Percentiles rank a stretch among this genome's conserved stretches.
Evolutionary conservation across 2,113 vertebrate species (phyloP).

Genomic region (Pungitius pungitius): DNA sequence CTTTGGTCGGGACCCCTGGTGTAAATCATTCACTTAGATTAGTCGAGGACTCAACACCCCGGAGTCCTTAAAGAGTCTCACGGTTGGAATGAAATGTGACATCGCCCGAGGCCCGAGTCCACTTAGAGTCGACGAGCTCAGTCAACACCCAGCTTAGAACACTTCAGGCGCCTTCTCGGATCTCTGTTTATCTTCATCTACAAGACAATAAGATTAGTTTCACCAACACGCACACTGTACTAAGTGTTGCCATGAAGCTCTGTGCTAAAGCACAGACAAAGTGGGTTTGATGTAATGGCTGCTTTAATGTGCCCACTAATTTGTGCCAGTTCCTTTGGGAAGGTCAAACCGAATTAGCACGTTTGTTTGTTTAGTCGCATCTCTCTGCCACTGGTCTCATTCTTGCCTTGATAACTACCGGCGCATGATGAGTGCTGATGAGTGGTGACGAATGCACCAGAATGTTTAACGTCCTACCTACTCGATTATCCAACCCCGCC

Average conservation of each 20-base stretch:
- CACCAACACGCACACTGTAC: neutral
- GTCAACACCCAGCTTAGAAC: neutral
- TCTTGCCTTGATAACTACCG: neutral
- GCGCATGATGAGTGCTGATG: neutral
- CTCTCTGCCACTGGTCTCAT: neutral
- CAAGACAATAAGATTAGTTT: neutral
- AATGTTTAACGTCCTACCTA: neutral
- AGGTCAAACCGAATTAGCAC: neutral
- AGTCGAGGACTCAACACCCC: neutral
- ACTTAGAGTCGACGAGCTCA: neutral
- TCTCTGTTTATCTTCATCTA: neutral
- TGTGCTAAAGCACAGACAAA: neutral
- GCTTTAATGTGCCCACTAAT: neutral
- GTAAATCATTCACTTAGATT: neutral
- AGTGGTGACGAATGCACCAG: neutral
- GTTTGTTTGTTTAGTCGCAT: neutral
- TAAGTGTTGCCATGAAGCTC: neutral
- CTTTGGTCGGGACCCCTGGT: too few relatives aligned
- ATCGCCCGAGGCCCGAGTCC: neutral
- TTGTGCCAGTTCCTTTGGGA: neutral
- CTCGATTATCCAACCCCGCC: neutral
- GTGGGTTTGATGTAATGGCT: neutral
- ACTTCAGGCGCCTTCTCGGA: neutral
- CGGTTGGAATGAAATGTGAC: conserved; percentile 14
- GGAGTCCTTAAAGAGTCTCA: neutral